Evolutionary conservation across 2,113 vertebrate genomes (phyloP).

Genomic region (human): DNA sequence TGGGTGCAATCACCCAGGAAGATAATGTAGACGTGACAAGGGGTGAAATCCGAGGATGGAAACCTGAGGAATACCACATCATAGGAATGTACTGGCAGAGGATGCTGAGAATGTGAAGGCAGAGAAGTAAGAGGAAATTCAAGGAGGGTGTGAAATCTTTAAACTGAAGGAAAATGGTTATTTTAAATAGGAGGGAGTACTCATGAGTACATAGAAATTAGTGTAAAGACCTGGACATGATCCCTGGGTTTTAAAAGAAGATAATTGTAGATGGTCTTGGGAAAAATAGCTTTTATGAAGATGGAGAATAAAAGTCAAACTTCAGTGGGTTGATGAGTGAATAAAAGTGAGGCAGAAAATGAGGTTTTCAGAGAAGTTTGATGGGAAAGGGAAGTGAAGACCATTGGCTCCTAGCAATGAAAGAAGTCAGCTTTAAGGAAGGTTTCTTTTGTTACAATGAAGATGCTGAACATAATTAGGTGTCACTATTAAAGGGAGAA

Average conservation of each 20-base stretch:
- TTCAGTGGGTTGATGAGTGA: neutral
- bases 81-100: neutral
- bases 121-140: neutral
- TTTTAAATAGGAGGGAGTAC: neutral
- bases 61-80: neutral
- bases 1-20: neutral
- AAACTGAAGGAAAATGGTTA: neutral
- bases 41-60: neutral
- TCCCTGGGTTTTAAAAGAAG: neutral
- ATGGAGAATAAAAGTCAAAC: neutral
- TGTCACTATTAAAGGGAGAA: neutral
- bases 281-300: neutral
- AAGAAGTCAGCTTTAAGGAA: neutral
- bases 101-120: neutral
- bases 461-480: neutral
- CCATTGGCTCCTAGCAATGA: rapidly evolving
- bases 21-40: neutral
- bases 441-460: neutral
- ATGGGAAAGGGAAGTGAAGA: neutral
- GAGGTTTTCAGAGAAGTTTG: neutral
- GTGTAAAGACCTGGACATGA: neutral
- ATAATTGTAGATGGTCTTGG: neutral
- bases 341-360: neutral
- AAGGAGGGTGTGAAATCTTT: neutral
- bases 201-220: neutral